Conservation (phyloP, 2,113 vertebrate genomes). For the Polypterus bichir region DNA sequence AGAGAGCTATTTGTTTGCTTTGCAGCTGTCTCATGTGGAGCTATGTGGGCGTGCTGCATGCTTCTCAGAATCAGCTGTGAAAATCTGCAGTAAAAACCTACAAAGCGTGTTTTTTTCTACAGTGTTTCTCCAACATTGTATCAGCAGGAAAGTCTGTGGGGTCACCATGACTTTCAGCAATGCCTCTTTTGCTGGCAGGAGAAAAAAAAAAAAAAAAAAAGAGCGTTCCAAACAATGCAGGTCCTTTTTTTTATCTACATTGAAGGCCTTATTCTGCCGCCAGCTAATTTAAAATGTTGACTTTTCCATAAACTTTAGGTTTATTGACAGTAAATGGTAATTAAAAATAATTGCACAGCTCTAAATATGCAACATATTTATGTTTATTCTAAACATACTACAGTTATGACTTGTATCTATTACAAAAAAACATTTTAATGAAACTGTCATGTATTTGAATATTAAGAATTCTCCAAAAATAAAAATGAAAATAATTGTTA, state of each 20-base stretch:
- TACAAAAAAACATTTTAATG: too few relatives aligned
- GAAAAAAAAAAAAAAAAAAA: neutral
- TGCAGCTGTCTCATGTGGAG: neutral
- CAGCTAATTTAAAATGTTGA: neutral
- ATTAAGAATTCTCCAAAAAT: too few relatives aligned
- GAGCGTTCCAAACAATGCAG: slow-evolving; percentile 7
- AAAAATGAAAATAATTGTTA: too few relatives aligned
- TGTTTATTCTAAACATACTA: too few relatives aligned
- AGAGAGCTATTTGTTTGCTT: neutral
- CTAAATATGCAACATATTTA: too few relatives aligned
- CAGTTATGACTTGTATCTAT: too few relatives aligned
- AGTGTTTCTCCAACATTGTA: neutral
- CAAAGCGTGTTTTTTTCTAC: neutral
- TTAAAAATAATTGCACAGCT: too few relatives aligned
- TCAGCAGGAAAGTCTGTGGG: neutral
- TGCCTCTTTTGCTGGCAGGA: neutral
- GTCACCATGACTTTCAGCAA: neutral
- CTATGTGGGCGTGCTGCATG: neutral
- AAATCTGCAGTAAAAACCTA: neutral
- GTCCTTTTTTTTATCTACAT: neutral
- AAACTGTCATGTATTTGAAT: too few relatives aligned
- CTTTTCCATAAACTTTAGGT: neutral
- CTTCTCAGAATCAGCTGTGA: neutral
- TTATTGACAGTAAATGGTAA: too few relatives aligned
- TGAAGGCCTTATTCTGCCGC: neutral